Evolutionary conservation across 2,888 invertebrate genomes (phyloP), one percentile per base, ranked within the genome.

Genomic region (Aphidius colemani): DNA sequence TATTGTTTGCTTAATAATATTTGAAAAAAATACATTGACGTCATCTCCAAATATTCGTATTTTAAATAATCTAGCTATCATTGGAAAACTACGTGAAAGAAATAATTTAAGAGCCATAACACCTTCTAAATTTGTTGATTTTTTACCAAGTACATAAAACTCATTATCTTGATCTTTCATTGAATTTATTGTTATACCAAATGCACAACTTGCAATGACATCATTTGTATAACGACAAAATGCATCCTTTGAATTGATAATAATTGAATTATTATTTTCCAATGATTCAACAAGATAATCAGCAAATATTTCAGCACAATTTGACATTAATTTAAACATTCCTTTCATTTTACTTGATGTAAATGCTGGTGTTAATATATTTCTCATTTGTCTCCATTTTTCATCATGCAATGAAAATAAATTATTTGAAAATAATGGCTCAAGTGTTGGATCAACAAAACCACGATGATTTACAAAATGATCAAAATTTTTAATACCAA

Each of bases 291-390:
- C 18, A 2, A 65, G 8, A 18, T 50, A 70, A 6, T 72, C 58
- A 10, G 71, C 67, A 59, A 77, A 75, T 44, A 72, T 74, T 39
- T 64, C 68, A 18, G 77, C 78, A 56, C 77, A 77, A 56, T 76
- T 78, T 0, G 69, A 69, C 59, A 86, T 85, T 46, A 85, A 80
- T 0, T 83, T 83, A 71, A 85, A 78, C 84, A 87, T 85, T 10
- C 75, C 72, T 50, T 83, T 83, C 85, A 87, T 85, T 74, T 87
- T 87, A 60, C 85, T 85, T 6, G 84, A 81, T 0, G 87, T 86
- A 74, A 86, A 87, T 0, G 85, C 84, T 1, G 86, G 86, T 51
- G 85, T 85, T n/a, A 86, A 71, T 0, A 85, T 84, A 0, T 79
- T 78, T 7, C 86, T 75, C 83, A 86, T 84, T 10, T 84, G 81